Percentiles rank a stretch among this genome's conserved stretches.
Conservation (phyloP, 2,888 invertebrate species). For the Drosophila crucigera region DNA sequence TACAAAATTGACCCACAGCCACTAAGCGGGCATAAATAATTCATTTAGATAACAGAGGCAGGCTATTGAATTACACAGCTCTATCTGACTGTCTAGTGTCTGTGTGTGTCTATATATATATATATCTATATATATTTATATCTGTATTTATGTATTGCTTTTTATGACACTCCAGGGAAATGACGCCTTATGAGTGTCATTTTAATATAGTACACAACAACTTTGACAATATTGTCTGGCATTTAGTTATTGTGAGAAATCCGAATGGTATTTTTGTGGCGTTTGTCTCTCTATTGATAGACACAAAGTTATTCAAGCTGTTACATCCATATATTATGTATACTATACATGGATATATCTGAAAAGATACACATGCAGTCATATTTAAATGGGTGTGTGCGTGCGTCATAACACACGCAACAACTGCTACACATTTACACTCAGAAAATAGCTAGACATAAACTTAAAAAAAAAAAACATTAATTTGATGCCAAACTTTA, state of each 20-base stretch:
- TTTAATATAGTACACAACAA: conserved; percentile 55
- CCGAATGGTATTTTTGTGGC: conserved; percentile 63
- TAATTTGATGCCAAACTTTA: background rate
- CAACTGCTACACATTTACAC: conserved; percentile 18
- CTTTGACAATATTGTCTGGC: conserved; percentile 69
- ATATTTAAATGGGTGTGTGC: conserved; percentile 30
- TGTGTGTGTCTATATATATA: conserved; percentile 1
- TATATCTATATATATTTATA: background rate
- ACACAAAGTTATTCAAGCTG: conserved; percentile 43
- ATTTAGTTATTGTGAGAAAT: conserved; percentile 38
- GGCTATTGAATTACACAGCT: conserved; percentile 42
- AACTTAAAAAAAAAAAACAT: background rate
- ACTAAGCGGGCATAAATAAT: conserved; percentile 65
- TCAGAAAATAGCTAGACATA: background rate
- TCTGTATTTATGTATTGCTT: conserved; percentile 24
- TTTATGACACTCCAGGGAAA: conserved; percentile 71
- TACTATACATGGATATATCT: conserved; percentile 9
- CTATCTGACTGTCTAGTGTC: conserved; percentile 4
- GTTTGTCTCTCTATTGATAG: conserved; percentile 67
- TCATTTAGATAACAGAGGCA: conserved; percentile 55
- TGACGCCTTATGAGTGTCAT: conserved; percentile 70
- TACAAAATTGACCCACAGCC: conserved; percentile 37
- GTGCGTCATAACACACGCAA: conserved; percentile 57
- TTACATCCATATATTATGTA: conserved; percentile 14
- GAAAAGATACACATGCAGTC: conserved; percentile 2